phyloP scores from a whole-genome alignment of 2,888 invertebrate genomes.

The Aplocera efformata region DNA sequence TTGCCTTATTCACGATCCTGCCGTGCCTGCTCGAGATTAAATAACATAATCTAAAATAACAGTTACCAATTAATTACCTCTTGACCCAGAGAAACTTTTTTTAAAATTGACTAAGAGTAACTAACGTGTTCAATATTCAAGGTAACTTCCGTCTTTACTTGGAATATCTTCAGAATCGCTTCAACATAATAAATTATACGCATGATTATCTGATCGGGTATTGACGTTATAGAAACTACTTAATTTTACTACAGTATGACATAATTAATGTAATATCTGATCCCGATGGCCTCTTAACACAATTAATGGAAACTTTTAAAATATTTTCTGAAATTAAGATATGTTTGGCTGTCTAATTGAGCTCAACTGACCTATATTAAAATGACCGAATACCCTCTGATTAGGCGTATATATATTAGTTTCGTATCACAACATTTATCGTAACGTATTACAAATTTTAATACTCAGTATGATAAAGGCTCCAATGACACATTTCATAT shows the following conservation, averaged over 20 bases:
- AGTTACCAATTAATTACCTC: no score
- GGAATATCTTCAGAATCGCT: conserved; percentile 1
- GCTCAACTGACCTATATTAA: conserved; percentile 9
- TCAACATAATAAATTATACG: conserved; percentile 1
- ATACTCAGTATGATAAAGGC: no score
- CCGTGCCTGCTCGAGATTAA: not conserved
- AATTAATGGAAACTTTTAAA: conserved; percentile 1
- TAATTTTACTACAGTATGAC: not conserved
- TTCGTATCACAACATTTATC: no score
- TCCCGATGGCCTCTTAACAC: conserved; percentile 10
- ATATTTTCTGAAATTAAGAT: not conserved
- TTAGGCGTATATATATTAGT: no score
- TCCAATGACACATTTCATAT: no score
- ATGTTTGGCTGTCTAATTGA: not conserved
- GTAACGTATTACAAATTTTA: no score
- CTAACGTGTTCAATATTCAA: no score
- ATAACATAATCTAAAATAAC: not conserved
- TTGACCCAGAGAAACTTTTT: no score
- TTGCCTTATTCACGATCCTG: conserved; percentile 11
- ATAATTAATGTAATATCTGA: conserved; percentile 1
- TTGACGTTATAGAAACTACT: not conserved
- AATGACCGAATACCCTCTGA: no score
- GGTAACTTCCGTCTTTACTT: conserved; percentile 7
- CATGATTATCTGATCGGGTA: not conserved
- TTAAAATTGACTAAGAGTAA: no score